phyloP scores from a whole-genome alignment of 30 jellyfish, hydroid and myxozoan species.

The Haliclystus octoradiatus region DNA sequence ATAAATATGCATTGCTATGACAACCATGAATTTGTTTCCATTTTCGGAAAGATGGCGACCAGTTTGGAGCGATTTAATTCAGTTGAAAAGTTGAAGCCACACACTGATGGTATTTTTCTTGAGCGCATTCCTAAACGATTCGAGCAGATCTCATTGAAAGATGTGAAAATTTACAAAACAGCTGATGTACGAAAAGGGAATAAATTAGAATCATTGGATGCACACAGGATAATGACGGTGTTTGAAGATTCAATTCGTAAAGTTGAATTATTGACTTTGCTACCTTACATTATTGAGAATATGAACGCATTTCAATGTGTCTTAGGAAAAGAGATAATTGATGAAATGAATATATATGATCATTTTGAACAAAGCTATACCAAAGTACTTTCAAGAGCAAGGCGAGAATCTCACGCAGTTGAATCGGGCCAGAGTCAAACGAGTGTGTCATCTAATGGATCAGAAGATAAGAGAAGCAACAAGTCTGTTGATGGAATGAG shows the following conservation, averaged over 20 bases:
- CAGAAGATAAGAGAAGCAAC: neutral
- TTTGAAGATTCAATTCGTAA: conserved; percentile 60
- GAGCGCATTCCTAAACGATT: neutral
- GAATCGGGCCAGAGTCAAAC: neutral
- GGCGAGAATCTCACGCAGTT: neutral
- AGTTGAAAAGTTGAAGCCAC: no score
- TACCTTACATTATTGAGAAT: conserved; percentile 69
- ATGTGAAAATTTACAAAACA: neutral
- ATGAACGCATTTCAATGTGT: conserved; percentile 46
- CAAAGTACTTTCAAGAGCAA: neutral
- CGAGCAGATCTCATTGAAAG: neutral
- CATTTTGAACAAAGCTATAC: conserved; percentile 23
- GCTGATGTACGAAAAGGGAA: conserved; percentile 3
- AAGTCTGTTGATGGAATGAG: neutral
- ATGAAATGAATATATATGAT: conserved; percentile 39
- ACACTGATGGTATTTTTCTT: no score
- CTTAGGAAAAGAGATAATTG: conserved; percentile 47
- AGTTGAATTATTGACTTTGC: conserved; percentile 67
- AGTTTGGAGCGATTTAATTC: no score
- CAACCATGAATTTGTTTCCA: neutral
- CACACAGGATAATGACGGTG: conserved; percentile 61
- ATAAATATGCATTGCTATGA: neutral
- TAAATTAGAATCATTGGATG: conserved; percentile 65
- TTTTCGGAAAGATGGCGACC: neutral
- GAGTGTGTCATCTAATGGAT: neutral